These are phyloP conservation scores for Oreochromis grahami DNA, from an alignment of 2,797 vertebrate species.

Conservation along the genomic window DNA sequence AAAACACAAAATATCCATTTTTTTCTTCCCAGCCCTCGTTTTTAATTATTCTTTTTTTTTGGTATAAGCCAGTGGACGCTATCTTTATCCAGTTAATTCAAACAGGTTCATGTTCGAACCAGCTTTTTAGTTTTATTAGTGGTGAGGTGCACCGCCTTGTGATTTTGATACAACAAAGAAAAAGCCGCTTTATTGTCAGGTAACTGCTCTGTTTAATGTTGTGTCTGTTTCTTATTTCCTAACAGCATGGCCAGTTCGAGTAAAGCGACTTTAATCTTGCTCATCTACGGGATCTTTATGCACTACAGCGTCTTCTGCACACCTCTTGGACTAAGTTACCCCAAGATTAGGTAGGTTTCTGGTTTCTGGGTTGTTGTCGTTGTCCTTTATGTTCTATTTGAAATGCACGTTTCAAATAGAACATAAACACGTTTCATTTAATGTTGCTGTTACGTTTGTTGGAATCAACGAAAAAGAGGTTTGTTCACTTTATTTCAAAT, in stretches of 20 bases:
- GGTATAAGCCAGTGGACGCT: background rate
- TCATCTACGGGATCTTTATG: slow-evolving; percentile 97
- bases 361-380: background rate
- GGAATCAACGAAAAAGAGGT: background rate
- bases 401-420: background rate
- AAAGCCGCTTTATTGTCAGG: background rate
- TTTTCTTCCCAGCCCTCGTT: background rate
- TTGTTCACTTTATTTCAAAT: background rate
- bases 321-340: slow-evolving; percentile 90
- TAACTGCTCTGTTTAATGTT: slow-evolving; percentile 44
- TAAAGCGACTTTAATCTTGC: slow-evolving; percentile 91
- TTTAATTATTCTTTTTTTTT: background rate
- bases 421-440: background rate
- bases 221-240: slow-evolving; percentile 41
- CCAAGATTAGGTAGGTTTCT: slow-evolving; percentile 88
- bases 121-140: background rate
- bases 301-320: slow-evolving; percentile 95
- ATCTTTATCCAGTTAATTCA: background rate
- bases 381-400: background rate
- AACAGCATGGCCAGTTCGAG: slow-evolving; percentile 95
- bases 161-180: slow-evolving; percentile 21
- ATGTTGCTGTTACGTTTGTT: background rate
- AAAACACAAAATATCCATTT: background rate
- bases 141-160: background rate
- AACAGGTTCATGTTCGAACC: background rate